These are phyloP conservation scores for Parapsyche elsis DNA, from an alignment of 1,140 invertebrate genomes.

Conservation along the genomic window DNA sequence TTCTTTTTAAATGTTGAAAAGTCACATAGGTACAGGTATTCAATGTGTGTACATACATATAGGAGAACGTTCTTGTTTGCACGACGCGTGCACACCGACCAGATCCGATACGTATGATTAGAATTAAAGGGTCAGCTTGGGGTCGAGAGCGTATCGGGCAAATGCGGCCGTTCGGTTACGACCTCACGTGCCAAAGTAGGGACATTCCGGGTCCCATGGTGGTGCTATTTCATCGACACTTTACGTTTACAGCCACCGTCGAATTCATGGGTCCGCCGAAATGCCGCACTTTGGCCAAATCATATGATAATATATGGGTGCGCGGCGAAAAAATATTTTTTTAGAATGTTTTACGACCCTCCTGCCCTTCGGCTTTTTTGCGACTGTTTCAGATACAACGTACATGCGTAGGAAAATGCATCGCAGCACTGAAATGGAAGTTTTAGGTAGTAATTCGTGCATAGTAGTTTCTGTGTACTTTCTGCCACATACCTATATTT, in stretches of 20 bases:
- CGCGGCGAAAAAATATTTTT: constrained; percentile 6
- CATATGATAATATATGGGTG: constrained; percentile 27
- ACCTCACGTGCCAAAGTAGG: constrained; percentile 40
- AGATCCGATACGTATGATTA: constrained; percentile 24
- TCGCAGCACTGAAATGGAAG: no score
- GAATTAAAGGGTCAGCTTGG: constrained; percentile 38
- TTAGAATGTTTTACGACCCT: constrained; percentile 13
- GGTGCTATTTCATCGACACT: constrained; percentile 42
- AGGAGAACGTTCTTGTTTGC: not conserved
- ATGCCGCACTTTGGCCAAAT: constrained; percentile 24
- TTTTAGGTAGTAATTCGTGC: no score
- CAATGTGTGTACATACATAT: not conserved
- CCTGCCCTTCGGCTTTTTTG: no score
- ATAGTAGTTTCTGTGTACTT: no score
- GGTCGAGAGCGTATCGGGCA: constrained; percentile 19
- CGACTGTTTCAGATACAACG: no score
- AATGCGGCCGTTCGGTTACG: constrained; percentile 32
- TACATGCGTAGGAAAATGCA: no score
- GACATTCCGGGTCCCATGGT: constrained; percentile 36
- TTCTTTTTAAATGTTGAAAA: not conserved
- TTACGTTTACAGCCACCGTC: constrained; percentile 35
- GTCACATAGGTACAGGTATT: no score
- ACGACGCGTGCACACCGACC: not conserved
- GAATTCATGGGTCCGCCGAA: constrained; percentile 25
- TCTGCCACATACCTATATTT: no score